Percentiles rank a stretch among this genome's conserved stretches.
phyloP scores from a whole-genome alignment of 2,797 vertebrate genomes.

The Ptychadena robeensis region DNA sequence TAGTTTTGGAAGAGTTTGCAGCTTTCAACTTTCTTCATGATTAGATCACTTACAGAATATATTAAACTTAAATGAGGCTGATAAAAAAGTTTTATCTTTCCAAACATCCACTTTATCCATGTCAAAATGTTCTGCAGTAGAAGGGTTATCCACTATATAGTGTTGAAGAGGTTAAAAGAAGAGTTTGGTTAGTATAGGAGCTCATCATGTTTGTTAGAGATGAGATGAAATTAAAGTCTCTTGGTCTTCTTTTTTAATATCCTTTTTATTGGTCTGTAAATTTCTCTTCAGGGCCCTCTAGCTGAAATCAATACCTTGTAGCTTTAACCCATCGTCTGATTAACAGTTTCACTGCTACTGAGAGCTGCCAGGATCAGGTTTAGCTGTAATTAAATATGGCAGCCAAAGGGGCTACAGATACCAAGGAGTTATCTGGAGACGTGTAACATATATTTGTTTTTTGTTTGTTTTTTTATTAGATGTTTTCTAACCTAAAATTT shows the following conservation, averaged over 20 bases:
- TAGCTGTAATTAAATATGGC: conserved; percentile 9
- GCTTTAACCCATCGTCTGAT: conserved; percentile 58
- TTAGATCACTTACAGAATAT: too few species aligned
- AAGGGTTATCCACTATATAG: background rate
- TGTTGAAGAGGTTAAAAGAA: conserved; percentile 5
- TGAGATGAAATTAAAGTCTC: conserved; percentile 45
- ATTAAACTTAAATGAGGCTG: too few species aligned
- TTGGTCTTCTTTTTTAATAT: conserved; percentile 66
- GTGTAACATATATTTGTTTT: background rate
- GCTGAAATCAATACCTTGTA: conserved; percentile 68
- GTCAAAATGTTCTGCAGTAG: background rate
- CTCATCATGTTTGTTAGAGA: conserved; percentile 28
- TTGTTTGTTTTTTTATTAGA: background rate
- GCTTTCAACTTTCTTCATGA: too few species aligned
- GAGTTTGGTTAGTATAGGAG: background rate
- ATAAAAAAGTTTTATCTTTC: too few species aligned
- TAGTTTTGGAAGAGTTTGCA: too few species aligned
- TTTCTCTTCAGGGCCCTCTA: conserved; percentile 66
- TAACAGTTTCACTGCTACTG: conserved; percentile 32
- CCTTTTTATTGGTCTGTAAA: conserved; percentile 71
- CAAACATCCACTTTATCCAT: background rate
- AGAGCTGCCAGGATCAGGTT: background rate
- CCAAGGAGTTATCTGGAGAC: background rate
- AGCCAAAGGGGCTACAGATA: background rate
- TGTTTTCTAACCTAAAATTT: background rate